Percentiles rank a stretch among this genome's conserved stretches.
Evolutionary conservation across 2,113 vertebrate genomes (phyloP).

Genomic region (Erpornis zantholeuca): DNA sequence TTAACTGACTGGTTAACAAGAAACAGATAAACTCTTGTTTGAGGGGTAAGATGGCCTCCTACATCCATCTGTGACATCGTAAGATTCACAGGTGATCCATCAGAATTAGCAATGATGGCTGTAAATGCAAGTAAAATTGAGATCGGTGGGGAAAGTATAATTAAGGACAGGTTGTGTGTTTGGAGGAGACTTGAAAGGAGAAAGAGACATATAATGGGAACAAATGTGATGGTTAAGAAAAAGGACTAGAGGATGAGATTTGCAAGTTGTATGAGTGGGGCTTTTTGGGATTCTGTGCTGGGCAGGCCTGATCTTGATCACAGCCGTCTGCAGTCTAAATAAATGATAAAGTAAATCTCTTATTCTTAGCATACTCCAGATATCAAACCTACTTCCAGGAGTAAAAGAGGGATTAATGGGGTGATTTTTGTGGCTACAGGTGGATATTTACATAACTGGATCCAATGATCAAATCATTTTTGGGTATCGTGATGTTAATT

Average conservation of each 20-base stretch:
- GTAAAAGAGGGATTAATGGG: neutral
- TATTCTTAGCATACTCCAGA: neutral
- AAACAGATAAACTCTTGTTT: neutral
- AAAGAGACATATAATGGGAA: rapidly evolving
- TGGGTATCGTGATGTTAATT: rapidly evolving
- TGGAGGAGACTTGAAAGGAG: neutral
- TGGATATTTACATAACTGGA: neutral
- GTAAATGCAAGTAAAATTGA: neutral
- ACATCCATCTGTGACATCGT: neutral
- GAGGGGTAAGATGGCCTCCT: neutral
- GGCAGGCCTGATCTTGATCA: neutral
- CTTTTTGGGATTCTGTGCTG: neutral
- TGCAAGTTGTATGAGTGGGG: neutral
- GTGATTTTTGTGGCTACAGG: neutral
- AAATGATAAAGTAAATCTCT: neutral
- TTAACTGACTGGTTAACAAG: neutral
- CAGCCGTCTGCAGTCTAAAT: neutral
- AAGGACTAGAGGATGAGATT: neutral
- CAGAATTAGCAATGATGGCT: neutral
- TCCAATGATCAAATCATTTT: rapidly evolving
- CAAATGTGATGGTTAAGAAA: neutral
- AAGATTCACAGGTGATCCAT: neutral
- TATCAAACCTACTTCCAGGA: neutral
- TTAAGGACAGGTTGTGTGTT: neutral
- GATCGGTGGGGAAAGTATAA: neutral